Percentiles rank a stretch among this genome's conserved stretches.
These are phyloP conservation scores for Alosa alosa DNA, from an alignment of 2,113 vertebrate genomes.

Conservation along the genomic window DNA sequence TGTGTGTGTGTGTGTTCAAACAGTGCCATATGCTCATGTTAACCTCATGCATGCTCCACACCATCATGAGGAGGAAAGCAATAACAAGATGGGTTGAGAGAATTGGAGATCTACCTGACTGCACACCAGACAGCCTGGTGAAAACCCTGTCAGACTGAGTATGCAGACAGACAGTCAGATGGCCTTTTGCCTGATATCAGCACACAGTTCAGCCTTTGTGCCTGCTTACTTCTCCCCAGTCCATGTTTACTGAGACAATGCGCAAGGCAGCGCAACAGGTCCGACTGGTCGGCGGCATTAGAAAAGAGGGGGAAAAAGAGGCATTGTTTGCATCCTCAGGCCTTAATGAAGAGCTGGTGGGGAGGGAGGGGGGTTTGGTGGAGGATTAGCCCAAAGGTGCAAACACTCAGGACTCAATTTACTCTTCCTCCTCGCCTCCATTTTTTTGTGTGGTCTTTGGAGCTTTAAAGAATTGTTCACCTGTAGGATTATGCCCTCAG, in stretches of 20 bases:
- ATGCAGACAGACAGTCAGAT: neutral
- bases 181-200: neutral
- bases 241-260: constrained; percentile 58
- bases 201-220: constrained; percentile 59
- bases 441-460: neutral
- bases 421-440: neutral
- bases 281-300: constrained; percentile 46
- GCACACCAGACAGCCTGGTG: neutral
- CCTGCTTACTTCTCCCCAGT: constrained; percentile 43
- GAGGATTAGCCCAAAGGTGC: constrained; percentile 14
- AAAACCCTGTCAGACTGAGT: neutral
- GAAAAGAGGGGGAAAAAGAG: constrained; percentile 35
- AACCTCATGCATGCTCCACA: neutral
- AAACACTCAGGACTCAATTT: constrained; percentile 17
- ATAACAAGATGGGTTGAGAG: neutral
- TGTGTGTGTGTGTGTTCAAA: neutral
- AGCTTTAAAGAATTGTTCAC: neutral
- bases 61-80: neutral
- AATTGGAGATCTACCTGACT: neutral
- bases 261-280: constrained; percentile 67
- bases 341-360: constrained; percentile 51
- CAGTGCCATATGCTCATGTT: neutral
- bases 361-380: constrained; percentile 46
- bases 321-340: constrained; percentile 63
- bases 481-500: neutral